A percentile compares a stretch with the other conserved stretches of the same genome.
Conservation (phyloP, 2,113 vertebrate genomes). For the Cynoglossus semilaevis region DNA sequence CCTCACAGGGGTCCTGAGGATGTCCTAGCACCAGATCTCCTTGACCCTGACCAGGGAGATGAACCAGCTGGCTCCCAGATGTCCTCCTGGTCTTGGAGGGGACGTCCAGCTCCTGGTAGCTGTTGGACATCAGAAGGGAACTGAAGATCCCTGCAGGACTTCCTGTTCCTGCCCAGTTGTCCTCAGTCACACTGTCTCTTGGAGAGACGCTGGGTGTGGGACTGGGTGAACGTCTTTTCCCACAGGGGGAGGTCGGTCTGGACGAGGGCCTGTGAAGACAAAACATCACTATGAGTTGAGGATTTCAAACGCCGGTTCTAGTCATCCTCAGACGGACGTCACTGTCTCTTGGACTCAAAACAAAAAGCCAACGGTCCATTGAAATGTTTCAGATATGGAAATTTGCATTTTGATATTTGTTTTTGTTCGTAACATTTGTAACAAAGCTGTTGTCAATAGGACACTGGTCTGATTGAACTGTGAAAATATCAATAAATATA, state of each 20-base stretch:
- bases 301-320: no score
- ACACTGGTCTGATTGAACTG: no score
- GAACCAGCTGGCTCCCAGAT: conserved; percentile 80
- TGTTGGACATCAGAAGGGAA: conserved; percentile 75
- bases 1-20: conserved; percentile 78
- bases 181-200: conserved; percentile 88
- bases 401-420: no score
- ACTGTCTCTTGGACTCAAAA: no score
- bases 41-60: conserved; percentile 81
- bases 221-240: conserved; percentile 89
- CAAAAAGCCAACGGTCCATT: no score
- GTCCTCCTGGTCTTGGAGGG: conserved; percentile 94
- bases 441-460: no score
- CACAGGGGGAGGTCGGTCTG: conserved; percentile 91
- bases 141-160: conserved; percentile 71
- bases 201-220: conserved; percentile 88
- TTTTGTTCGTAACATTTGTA: no score
- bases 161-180: conserved; percentile 83
- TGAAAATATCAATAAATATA: no score
- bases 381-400: no score
- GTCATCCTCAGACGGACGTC: no score
- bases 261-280: conserved; percentile 80
- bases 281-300: background rate
- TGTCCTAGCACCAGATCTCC: conserved; percentile 80
- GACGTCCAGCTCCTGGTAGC: conserved; percentile 84